These are phyloP conservation scores for Tetraneura akinire DNA, from an alignment of 1,140 invertebrate genomes.

Conservation along the genomic window DNA sequence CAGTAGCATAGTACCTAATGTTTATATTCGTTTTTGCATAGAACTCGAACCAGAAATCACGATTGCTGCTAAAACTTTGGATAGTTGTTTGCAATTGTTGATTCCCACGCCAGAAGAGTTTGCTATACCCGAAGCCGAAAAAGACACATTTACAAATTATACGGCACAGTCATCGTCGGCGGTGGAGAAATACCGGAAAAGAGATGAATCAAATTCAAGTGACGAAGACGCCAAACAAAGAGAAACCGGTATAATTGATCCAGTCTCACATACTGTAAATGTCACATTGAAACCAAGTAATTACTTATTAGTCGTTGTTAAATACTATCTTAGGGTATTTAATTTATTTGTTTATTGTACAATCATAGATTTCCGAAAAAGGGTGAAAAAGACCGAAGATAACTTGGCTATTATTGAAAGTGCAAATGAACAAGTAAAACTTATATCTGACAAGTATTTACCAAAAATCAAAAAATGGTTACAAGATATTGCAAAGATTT, in stretches of 20 bases:
- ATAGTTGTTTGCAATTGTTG: slow-evolving; percentile 57
- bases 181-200: neutral
- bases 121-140: slow-evolving; percentile 52
- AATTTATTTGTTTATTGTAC: neutral
- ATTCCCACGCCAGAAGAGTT: slow-evolving; percentile 57
- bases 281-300: neutral
- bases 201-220: neutral
- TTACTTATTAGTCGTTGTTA: neutral
- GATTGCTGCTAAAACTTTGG: slow-evolving; percentile 55
- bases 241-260: slow-evolving; percentile 21
- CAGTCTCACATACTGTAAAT: neutral
- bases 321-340: neutral
- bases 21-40: neutral
- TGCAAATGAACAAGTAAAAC: slow-evolving; percentile 55
- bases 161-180: neutral
- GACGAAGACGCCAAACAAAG: neutral
- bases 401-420: slow-evolving; percentile 57
- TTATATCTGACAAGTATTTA: slow-evolving; percentile 56
- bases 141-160: neutral
- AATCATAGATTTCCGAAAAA: slow-evolving; percentile 11
- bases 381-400: slow-evolving; percentile 56
- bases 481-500: slow-evolving; percentile 53
- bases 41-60: slow-evolving; percentile 57
- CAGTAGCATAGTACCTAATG: no score
- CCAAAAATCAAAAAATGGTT: slow-evolving; percentile 57